Evolutionary conservation across 2,888 invertebrate genomes (phyloP), one percentile per base, ranked within the genome.

Genomic region (Pseudococcus jackbeardsleyi): DNA sequence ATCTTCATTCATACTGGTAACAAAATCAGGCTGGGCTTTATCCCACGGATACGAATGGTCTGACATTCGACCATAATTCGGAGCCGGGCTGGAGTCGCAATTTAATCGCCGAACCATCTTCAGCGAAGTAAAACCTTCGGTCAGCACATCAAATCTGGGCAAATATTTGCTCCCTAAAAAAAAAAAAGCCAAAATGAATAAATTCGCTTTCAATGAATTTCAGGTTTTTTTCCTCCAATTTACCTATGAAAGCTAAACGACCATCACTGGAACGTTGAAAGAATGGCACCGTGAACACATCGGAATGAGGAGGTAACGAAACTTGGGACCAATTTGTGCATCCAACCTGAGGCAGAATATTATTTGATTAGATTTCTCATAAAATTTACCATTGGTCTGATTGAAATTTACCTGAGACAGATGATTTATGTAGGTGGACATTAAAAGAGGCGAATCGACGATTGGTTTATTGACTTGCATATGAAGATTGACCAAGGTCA

Each of bases 341-440:
- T 89, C 92, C 93, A 42, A 93, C 91, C 93, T 92, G n/a, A 86
- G 72, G 22, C 8, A 82, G 6, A 46, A 82, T 9, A 46, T 15
- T n/a, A 50, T 50, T 50, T 50, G 11, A 4, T 50, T 4, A 50
- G 15, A 15, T 50, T 50, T 50, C 15, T 2, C 48, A 4, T 12
- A 42, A 42, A 42, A 33, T 33, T 33, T 33, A 33, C 3, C 26
- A 33, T 33, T 33, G 3, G 26, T 33, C 26, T 33, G 3, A 33
- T 33, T 33, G 26, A 33, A 33, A 33, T 33, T 33, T 59, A 95
- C 95, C 92, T 98, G 98, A 4, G 97, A 97, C 91, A 99, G 93
- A 92, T 98, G 98, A 90, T 95, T 95, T 91, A 96, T 95, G 91
- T 99, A 99, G 91, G 98, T 98, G 6, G 97, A 96, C 97, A 99